Evolutionary conservation across 2,113 vertebrate species (phyloP), one percentile per base, ranked within the genome.

Genomic region (Calidris pugnax): DNA sequence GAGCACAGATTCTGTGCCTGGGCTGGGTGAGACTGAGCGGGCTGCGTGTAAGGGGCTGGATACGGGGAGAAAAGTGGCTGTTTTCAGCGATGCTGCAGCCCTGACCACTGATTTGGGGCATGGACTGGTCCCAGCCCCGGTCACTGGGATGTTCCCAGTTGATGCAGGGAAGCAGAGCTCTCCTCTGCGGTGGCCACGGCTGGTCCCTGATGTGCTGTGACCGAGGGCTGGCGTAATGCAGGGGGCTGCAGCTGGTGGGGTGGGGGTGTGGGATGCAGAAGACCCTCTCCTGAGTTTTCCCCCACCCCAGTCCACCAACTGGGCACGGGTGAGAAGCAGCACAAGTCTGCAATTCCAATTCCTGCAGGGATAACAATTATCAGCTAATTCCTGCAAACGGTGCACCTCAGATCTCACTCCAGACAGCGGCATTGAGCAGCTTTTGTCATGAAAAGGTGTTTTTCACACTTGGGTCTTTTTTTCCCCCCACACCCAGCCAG

Each of bases 101-200:
- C 39, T 9, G 45, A 17, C 19, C 0, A 1, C 53, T 1, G 23
- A 7, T 33, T 1, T 1, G 3, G 75, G 72, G 32, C 24, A 48
- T 0, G 0, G 12, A 4, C 59, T 43, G 64, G 13, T 57, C 87
- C 0, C 0, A 43, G 39, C 41, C 47, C 48, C 3, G 35, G 14
- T 4, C 8, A 35, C 30, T 3, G 59, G 45, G 72, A 28, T 26
- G 60, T 2, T 66, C 79, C 71, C 5, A 4, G 37, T 4, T 16
- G 6, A 6, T 8, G 22, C 53, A 20, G 68, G 35, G 55, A 14
- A 56, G 20, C 72, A 32, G 41, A 0, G 1, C 8, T 27, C 73
- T 18, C 1, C 0, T 4, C 35, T 22, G 20, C 0, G 0, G 26
- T 30, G 23, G 8, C 56, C 50, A 9, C 30, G 12, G 18, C 62